Base-by-base conservation (phyloP, 2,797 vertebrate genomes). In the Epinephelus malabaricus region DNA sequence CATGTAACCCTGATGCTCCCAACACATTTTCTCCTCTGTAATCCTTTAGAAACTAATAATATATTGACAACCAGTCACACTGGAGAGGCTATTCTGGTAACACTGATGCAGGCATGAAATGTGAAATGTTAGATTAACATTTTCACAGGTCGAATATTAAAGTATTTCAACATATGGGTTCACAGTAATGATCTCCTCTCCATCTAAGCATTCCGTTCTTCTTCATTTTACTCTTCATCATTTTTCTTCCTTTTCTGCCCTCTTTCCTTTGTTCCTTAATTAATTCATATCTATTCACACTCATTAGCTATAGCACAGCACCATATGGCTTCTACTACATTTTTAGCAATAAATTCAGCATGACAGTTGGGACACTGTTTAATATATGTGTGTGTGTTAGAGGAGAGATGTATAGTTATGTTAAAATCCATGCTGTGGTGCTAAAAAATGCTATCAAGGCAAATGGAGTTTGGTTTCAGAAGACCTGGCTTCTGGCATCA, bases 291-390 rank as follows among this genome's bases (percentile, higher is more conserved):
- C 55, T 74, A 63, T 76, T 85, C 84, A 82, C 78, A 83, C 73
- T 84, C 82, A 81, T 89, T 91, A 82, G 74, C 77, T 76, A 53
- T 75, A 84, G 76, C 79, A 34, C 70, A 54, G 68, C 51, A 14
- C 81, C 90, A 93, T 90, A 92, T 90, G 88, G 88, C 83, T 75
- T 19, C 68, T 0, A 47, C 46, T 63, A 63, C 59, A 77, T 81
- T 73, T 82, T 38, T 34, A 60, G 64, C 76, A 77, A 68, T 82
- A 73, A 84, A 90, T 81, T 84, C 71, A 71, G 83, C 71, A 69
- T 40, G 76, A 58, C 43, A 73, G 65, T 54, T 51, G 54, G 75
- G 64, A 56, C 18, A 23, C 47, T 58, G 56, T 88, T 79, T 83
- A 78, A 77, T 80, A 76, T 74, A 46, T 79, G 50, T 62, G 61